These are phyloP conservation scores for Ichneumoninae sp. DNA, from an alignment of 2,888 invertebrate species.

Conservation along the genomic window DNA sequence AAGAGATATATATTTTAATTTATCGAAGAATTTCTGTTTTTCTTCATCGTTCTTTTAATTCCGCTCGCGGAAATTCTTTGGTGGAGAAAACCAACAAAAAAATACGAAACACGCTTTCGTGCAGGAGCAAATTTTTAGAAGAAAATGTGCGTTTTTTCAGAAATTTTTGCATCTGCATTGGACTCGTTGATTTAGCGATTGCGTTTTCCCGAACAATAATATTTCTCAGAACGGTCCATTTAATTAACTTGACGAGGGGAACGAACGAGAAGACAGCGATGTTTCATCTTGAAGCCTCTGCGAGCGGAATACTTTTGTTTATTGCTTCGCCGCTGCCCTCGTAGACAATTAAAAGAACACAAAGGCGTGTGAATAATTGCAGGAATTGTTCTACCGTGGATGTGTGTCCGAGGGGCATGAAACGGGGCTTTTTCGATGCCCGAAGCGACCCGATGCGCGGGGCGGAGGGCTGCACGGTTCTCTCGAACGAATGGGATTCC, in stretches of 20 bases:
- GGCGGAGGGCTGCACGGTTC: not conserved
- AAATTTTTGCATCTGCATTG: not conserved
- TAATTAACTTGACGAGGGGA: not conserved
- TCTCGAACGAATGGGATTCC: conserved; percentile 50
- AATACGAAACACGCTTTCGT: not conserved
- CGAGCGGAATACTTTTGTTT: conserved; percentile 2
- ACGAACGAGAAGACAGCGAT: not conserved
- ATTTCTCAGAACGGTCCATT: no score
- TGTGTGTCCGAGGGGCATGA: conserved; percentile 4
- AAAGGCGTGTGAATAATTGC: conserved; percentile 57
- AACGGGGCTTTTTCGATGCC: conserved; percentile 10
- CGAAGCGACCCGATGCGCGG: conserved; percentile 10
- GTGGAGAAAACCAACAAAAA: not conserved
- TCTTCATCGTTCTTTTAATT: not conserved
- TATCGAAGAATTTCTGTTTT: not conserved
- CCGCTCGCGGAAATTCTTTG: not conserved
- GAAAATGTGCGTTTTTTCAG: not conserved
- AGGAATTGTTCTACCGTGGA: conserved; percentile 52
- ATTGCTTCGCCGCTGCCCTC: conserved; percentile 4
- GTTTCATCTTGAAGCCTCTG: not conserved
- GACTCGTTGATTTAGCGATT: not conserved
- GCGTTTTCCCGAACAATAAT: no score
- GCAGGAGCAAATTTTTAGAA: not conserved
- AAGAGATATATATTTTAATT: not conserved
- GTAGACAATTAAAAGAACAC: conserved; percentile 23